Evolutionary conservation across 2,113 vertebrate species (phyloP).

Genomic region (Tretioscincus oriximinensis): DNA sequence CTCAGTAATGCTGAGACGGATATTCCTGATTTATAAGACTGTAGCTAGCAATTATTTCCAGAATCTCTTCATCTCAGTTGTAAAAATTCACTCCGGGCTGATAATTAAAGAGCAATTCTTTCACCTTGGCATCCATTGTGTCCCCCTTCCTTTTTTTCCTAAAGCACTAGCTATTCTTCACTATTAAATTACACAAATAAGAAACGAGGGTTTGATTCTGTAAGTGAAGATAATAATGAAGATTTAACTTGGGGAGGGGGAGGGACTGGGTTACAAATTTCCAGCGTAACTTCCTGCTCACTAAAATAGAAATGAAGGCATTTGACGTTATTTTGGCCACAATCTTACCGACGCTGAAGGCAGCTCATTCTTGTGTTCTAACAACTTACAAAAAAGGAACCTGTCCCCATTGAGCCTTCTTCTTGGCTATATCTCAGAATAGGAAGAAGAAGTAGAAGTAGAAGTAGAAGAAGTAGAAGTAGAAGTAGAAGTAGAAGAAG

Average conservation of each 20-base stretch:
- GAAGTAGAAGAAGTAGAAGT: too few species aligned
- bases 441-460: too few species aligned
- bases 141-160: not conserved
- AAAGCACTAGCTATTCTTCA: slow-evolving; percentile 49
- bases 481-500: too few species aligned
- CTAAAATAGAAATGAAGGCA: slow-evolving; percentile 52
- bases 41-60: slow-evolving; percentile 70
- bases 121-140: slow-evolving; percentile 64
- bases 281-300: not conserved
- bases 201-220: slow-evolving; percentile 67
- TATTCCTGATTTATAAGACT: slow-evolving; percentile 69
- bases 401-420: too few species aligned
- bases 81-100: slow-evolving; percentile 70
- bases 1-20: slow-evolving; percentile 62
- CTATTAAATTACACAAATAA: slow-evolving; percentile 62
- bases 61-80: slow-evolving; percentile 69
- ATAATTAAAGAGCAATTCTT: slow-evolving; percentile 70
- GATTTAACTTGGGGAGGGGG: slow-evolving; percentile 62
- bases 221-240: slow-evolving; percentile 62
- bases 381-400: not conserved
- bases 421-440: too few species aligned
- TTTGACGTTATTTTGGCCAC: slow-evolving; percentile 37
- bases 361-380: slow-evolving; percentile 50
- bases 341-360: slow-evolving; percentile 33
- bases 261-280: slow-evolving; percentile 1